Percentiles rank a stretch among this genome's conserved stretches.
phyloP scores from a whole-genome alignment of 2,113 vertebrate species.

The Ptilorrhoa leucosticta region DNA sequence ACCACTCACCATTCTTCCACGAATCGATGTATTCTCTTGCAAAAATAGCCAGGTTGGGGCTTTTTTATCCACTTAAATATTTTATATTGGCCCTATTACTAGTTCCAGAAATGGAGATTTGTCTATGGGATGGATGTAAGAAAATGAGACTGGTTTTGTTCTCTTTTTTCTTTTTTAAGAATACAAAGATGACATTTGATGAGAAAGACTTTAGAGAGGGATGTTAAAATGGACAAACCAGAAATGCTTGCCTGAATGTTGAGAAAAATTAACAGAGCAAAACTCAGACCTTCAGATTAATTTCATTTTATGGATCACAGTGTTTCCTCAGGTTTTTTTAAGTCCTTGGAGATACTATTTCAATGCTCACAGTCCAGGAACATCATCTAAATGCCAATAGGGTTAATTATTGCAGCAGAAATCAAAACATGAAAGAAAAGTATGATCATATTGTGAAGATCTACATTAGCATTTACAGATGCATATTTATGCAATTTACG shows the following conservation, averaged over 20 bases:
- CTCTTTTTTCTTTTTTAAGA: background rate
- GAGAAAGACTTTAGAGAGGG: background rate
- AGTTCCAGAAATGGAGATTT: background rate
- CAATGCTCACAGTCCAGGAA: background rate
- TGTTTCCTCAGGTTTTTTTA: background rate
- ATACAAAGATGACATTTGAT: background rate
- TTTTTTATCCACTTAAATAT: background rate
- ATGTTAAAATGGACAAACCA: background rate
- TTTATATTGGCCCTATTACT: background rate
- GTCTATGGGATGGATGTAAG: background rate
- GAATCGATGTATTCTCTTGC: background rate
- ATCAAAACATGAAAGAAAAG: constrained; percentile 1
- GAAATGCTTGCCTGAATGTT: background rate
- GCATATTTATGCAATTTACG: constrained; percentile 16
- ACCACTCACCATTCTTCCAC: background rate
- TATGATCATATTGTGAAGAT: background rate
- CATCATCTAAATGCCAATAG: background rate
- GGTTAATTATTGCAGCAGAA: background rate
- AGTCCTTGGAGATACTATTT: background rate
- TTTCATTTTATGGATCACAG: background rate
- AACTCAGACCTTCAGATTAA: background rate
- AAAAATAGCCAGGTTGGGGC: background rate
- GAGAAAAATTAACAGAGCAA: background rate
- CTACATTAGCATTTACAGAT: background rate
- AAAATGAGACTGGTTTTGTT: background rate